Evolutionary conservation across 2,113 vertebrate species (phyloP), one percentile per base, ranked within the genome.

Genomic region (Serinus canaria): DNA sequence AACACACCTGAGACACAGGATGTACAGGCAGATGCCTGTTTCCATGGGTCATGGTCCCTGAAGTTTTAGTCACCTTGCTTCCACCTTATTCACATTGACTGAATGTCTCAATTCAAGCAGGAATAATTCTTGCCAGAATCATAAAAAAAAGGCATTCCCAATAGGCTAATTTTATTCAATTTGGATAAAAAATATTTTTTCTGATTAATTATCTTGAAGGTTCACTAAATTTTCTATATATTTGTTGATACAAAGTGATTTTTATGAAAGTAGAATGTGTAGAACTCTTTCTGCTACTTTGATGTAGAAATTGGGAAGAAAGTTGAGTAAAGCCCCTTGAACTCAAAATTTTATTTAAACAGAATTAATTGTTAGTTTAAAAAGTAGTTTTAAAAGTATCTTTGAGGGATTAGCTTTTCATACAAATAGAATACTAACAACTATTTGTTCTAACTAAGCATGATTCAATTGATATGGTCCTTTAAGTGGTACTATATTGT

Each of bases 261-360:
- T 72, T 75, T 68, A 58, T 85, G 58, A 15, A 93, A 87, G 41
- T 24, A 12, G 37, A 90, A 91, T 66, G 4, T 1, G 1, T 73
- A 10, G 31, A 49, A 2, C 24, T 78, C 76, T 59, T 95, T 33
- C 33, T 89, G 37, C 13, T 60, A 21, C 41, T 90, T 91, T 85
- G 37, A 85, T 67, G n/a, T 21, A 68, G 15, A 90, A 91, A 76
- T 41, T 74, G 41, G 47, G 55, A 84, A 62, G 23, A 81, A 89
- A 74, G 13, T 73, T 74, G 43, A 88, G 17, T 75, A 83, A 89
- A 77, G 11, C 3, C 13, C 18, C 67, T 74, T 95, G 64, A 94
- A 81, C 8, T 83, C 22, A 89, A 90, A 94, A 72, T 81, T 7
- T n/a, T 84, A 81, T 87, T 94, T 89, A 75, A 93, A 78, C 15